A percentile compares a stretch with the other conserved stretches of the same genome.
These are phyloP conservation scores for Acromyrmex heyeri DNA, from an alignment of 1,140 invertebrate species.

Conservation along the genomic window DNA sequence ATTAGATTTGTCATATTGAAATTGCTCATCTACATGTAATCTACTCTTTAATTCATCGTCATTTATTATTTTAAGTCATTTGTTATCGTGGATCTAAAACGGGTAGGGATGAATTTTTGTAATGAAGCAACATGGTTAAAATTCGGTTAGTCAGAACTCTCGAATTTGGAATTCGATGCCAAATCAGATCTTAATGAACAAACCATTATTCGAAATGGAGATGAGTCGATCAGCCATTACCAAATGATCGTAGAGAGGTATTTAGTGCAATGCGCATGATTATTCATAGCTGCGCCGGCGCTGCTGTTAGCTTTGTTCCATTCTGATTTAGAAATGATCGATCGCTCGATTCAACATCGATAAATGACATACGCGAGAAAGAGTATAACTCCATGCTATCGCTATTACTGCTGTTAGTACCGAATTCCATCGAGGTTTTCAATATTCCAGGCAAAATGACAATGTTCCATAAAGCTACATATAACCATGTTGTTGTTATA, in stretches of 20 bases:
- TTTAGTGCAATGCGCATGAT: conserved; percentile 65
- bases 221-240: conserved; percentile 58
- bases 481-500: background rate
- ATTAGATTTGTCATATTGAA: background rate
- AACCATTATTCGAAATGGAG: conserved; percentile 64
- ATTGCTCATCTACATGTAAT: conserved; percentile 12
- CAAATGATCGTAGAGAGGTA: conserved; percentile 56
- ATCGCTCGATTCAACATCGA: conserved; percentile 37
- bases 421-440: conserved; percentile 17
- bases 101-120: background rate
- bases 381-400: background rate
- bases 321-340: conserved; percentile 67
- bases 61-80: background rate
- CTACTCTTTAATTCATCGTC: background rate
- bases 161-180: conserved; percentile 42
- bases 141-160: conserved; percentile 34
- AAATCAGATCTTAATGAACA: conserved; percentile 64
- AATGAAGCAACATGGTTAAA: conserved; percentile 50
- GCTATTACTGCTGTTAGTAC: background rate
- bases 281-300: conserved; percentile 63
- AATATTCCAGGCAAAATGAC: background rate
- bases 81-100: background rate
- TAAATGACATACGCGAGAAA: conserved; percentile 26
- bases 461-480: background rate
- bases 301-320: conserved; percentile 49